Conservation (phyloP, 2,113 vertebrate species). For the Calyptommatus sinebrachiatus region DNA sequence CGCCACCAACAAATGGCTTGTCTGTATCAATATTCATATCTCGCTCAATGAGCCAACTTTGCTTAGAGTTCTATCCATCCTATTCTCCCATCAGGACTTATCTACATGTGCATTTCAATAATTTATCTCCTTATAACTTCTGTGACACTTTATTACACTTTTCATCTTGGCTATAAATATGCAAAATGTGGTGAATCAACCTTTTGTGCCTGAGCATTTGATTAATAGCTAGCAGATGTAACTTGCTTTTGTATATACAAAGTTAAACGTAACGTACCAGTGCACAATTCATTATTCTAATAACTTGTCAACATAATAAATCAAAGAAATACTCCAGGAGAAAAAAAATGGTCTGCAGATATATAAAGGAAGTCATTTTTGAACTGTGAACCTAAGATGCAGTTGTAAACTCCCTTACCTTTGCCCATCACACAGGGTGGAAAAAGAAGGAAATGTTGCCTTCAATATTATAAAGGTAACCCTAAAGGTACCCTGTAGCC, state of each 20-base stretch:
- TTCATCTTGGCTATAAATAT: constrained; percentile 62
- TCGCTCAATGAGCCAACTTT: constrained; percentile 18
- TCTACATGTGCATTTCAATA: constrained; percentile 54
- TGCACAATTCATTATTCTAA: constrained; percentile 60
- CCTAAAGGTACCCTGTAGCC: too few relatives aligned
- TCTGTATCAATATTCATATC: neutral
- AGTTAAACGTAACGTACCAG: constrained; percentile 45
- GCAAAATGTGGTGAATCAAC: constrained; percentile 63
- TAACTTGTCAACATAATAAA: constrained; percentile 52
- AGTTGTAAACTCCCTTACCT: neutral
- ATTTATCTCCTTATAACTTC: constrained; percentile 55
- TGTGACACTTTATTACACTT: constrained; percentile 56
- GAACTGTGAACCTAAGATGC: neutral
- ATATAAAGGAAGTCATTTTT: constrained; percentile 22
- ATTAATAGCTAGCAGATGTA: constrained; percentile 64
- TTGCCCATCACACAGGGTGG: too few relatives aligned
- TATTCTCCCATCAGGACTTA: constrained; percentile 5
- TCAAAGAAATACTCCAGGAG: constrained; percentile 54
- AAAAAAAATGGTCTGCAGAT: neutral
- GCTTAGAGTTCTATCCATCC: constrained; percentile 14
- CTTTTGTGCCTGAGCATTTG: constrained; percentile 64
- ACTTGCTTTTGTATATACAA: constrained; percentile 36
- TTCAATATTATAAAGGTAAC: too few relatives aligned
- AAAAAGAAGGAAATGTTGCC: too few relatives aligned
- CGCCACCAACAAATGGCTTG: neutral